Percentiles rank a stretch among this genome's conserved stretches.
These are phyloP conservation scores for Perdita meconis DNA, from an alignment of 2,888 invertebrate genomes.

Conservation along the genomic window DNA sequence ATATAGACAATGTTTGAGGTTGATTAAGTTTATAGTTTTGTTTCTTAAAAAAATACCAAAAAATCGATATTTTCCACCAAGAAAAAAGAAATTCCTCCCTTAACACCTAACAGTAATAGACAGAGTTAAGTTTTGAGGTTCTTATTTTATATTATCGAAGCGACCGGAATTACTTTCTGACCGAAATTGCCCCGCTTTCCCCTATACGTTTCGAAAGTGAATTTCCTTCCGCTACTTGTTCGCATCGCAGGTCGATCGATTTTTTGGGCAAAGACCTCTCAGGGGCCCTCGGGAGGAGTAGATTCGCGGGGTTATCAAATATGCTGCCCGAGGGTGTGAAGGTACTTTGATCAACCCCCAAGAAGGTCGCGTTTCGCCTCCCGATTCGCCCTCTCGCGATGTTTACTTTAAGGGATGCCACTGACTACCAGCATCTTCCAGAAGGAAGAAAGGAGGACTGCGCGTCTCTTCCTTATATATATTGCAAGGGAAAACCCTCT, in stretches of 20 bases:
- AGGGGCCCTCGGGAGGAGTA: conserved; percentile 39
- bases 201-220: not conserved
- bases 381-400: conserved; percentile 70
- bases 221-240: conserved; percentile 1
- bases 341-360: conserved; percentile 81
- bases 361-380: conserved; percentile 70
- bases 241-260: not conserved
- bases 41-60: no score
- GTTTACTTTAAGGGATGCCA: conserved; percentile 80
- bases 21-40: no score
- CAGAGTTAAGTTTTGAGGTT: no score
- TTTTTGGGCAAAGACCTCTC: conserved; percentile 23
- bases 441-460: conserved; percentile 45
- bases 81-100: no score
- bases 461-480: conserved; percentile 59
- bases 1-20: no score
- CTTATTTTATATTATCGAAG: no score
- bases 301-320: conserved; percentile 75
- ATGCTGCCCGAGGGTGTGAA: conserved; percentile 81
- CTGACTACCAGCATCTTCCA: conserved; percentile 77
- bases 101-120: no score
- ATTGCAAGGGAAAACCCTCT: conserved; percentile 58
- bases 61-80: no score
- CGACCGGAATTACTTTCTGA: no score
- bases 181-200: no score